A percentile compares a stretch with the other conserved stretches of the same genome.
These are phyloP conservation scores for Nasua narica DNA, from an alignment of 2,797 vertebrate genomes.

Conservation along the genomic window DNA sequence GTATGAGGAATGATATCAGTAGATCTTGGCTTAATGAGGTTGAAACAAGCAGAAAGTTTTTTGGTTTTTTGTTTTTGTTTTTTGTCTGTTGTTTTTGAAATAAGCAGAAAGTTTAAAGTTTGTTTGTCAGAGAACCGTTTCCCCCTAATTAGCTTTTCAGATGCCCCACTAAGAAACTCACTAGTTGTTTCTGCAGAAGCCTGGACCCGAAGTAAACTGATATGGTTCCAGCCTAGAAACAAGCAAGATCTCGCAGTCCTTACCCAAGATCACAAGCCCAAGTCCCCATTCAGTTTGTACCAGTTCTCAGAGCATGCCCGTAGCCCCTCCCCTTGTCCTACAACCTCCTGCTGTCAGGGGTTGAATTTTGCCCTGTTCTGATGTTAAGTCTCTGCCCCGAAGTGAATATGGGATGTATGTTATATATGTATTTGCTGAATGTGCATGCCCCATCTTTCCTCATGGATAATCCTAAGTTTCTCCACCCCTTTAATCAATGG, in stretches of 20 bases:
- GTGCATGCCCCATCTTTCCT: neutral
- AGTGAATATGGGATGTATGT: neutral
- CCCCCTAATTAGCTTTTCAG: neutral
- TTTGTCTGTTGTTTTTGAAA: neutral
- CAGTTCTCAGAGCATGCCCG: neutral
- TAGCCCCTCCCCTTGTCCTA: neutral
- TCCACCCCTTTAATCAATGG: neutral
- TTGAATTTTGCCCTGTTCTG: neutral
- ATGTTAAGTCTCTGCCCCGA: neutral
- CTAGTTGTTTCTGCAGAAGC: neutral
- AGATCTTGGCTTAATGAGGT: neutral
- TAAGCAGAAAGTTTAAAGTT: neutral
- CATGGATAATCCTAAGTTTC: neutral
- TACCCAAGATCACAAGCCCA: neutral
- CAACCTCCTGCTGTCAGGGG: neutral
- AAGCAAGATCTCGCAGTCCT: neutral
- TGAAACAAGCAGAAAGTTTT: neutral
- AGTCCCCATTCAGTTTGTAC: neutral
- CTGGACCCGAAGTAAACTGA: neutral
- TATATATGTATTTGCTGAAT: neutral
- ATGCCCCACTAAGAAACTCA: neutral
- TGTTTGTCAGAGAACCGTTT: neutral
- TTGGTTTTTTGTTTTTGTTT: neutral
- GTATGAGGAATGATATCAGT: neutral
- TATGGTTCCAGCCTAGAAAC: neutral